Conservation (phyloP, 2,113 vertebrate species). For the Chitala chitala region DNA sequence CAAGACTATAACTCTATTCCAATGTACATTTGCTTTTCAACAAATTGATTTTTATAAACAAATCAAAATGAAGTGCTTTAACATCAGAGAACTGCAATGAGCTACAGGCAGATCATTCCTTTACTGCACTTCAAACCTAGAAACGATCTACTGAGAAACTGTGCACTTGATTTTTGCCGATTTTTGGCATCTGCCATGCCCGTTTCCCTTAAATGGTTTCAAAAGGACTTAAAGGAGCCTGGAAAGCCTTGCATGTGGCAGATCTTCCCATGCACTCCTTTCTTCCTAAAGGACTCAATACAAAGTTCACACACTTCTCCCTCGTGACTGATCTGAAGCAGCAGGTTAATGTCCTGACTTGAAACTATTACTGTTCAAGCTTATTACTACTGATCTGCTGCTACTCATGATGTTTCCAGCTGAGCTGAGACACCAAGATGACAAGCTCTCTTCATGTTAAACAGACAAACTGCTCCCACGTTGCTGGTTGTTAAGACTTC, state of each 20-base stretch:
- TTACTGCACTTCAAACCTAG: background rate
- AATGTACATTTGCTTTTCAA: background rate
- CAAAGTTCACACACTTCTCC: background rate
- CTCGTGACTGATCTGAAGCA: background rate
- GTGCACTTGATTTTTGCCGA: background rate
- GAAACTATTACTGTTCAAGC: background rate
- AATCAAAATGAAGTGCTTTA: too few species aligned
- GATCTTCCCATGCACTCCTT: background rate
- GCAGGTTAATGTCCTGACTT: background rate
- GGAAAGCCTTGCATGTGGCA: background rate
- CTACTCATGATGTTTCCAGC: too few species aligned
- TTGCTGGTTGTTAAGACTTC: background rate
- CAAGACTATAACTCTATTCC: too few species aligned
- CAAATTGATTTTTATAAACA: background rate
- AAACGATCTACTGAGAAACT: constrained; percentile 3
- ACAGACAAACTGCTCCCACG: background rate
- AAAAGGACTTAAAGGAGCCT: background rate
- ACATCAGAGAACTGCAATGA: background rate
- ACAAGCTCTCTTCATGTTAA: background rate
- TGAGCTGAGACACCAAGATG: too few species aligned
- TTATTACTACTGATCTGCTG: too few species aligned
- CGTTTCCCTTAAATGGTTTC: background rate
- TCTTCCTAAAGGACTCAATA: background rate
- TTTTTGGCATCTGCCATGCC: background rate
- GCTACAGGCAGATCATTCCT: background rate